A percentile compares a stretch with the other conserved stretches of the same genome.
Evolutionary conservation across 53 echinoderm and acorn worm species (phyloP).

Genomic region (Paracentrotus lividus): DNA sequence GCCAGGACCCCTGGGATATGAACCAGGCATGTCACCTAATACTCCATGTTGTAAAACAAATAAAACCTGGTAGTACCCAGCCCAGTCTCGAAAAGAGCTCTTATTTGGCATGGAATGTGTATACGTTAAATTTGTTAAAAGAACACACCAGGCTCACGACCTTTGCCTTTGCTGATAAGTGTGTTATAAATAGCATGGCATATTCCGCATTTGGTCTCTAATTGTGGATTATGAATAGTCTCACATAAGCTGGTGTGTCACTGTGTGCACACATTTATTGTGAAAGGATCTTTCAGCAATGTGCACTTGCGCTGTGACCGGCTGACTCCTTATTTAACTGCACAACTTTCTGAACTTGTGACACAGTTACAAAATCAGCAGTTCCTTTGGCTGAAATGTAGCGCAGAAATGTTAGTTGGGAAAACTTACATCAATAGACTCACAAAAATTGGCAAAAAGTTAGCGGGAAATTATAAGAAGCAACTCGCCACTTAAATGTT

Average conservation of each 20-base stretch:
- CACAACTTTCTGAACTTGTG: neutral
- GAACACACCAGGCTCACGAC: neutral
- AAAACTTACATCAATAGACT: too few species aligned
- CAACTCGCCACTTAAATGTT: too few species aligned
- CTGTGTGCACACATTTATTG: neutral
- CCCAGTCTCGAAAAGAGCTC: neutral
- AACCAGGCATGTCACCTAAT: constrained; percentile 47
- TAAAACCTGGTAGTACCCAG: constrained; percentile 34
- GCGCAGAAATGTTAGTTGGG: neutral
- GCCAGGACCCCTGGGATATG: constrained; percentile 45
- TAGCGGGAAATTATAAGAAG: too few species aligned
- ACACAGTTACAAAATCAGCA: neutral
- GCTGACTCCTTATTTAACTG: neutral
- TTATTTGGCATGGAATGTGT: constrained; percentile 49
- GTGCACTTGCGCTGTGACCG: neutral
- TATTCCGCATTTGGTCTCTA: too few species aligned
- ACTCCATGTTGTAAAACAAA: constrained; percentile 64
- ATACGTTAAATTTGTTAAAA: neutral
- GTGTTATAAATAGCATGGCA: neutral
- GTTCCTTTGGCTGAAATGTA: neutral
- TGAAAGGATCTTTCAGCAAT: neutral
- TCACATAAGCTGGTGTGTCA: neutral
- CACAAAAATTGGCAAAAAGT: too few species aligned
- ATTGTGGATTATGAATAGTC: neutral
- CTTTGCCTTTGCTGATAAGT: neutral